Base-by-base conservation (phyloP, 1,140 invertebrate genomes). In the Notospermus geniculatus region DNA sequence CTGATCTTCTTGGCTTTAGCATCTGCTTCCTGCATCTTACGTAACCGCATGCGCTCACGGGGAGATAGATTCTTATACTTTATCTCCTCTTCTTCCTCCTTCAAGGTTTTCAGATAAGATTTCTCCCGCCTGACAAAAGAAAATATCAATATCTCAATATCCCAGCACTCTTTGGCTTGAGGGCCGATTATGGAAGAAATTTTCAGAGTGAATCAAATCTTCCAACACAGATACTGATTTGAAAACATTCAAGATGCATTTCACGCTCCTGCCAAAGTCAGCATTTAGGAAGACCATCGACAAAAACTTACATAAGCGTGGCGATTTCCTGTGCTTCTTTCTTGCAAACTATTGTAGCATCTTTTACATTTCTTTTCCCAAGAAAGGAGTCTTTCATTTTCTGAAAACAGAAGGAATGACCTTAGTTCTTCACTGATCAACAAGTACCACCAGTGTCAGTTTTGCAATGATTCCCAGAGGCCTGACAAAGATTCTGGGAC, bases 1-100 rank as follows among this genome's bases (percentile, higher is more conserved):
- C 65, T 66, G 29, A 77, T 59, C 59, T 71, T 60, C 30, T 71
- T 62, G 9, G 71, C 75, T 60, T 75, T 65, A 41, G 63, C 63
- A 54, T 80, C 77, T 27, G 78, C 76, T 57, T 74, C 62, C 46
- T 70, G 58, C 60, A 72, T 62, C 58, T 79, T 80, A 57, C 69
- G 62, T 36, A 76, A 41, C 27, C 76, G 64, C 72, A 79, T 73
- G 53, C 75, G 71, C 54, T 80, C 77, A 29, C 78, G 59, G 1
- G 78, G 73, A 9, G 72, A 67, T 27, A 77, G 59, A 52, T 78
- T 72, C 55, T 73, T 77, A 50, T 54, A 70, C 54, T 70, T 73
- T 4, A 61, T 62, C 28, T 68, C 65, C 52, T 68, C 69, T 50
- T 71, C 66, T 11, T 57, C 66, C 27, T 62, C 61, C 23, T 69